Evolutionary conservation across 2,113 vertebrate genomes (phyloP).

Genomic region (Clarias magur): DNA sequence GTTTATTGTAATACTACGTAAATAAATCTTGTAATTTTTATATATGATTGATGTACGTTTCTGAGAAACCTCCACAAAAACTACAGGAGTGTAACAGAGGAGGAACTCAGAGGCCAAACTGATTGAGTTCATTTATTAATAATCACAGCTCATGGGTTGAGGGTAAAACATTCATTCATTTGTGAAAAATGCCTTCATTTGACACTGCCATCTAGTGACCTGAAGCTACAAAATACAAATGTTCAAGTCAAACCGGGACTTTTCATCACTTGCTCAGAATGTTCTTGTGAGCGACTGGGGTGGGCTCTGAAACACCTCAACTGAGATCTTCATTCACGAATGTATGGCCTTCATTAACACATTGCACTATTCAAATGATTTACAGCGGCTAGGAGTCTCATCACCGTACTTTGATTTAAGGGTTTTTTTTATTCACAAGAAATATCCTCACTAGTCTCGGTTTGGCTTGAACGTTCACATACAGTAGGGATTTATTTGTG

Average conservation of each 20-base stretch:
- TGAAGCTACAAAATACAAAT: background rate
- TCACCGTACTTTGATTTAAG: no score
- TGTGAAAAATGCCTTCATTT: background rate
- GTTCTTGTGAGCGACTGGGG: no score
- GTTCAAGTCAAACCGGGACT: no score
- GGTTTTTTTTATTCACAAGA: no score
- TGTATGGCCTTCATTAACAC: no score
- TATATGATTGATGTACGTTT: background rate
- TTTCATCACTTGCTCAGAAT: no score
- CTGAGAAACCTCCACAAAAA: background rate
- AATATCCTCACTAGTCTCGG: no score
- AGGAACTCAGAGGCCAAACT: background rate
- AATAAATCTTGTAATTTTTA: background rate
- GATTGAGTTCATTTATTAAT: background rate
- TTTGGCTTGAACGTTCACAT: background rate
- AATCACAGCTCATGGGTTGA: background rate
- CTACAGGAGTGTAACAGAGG: background rate
- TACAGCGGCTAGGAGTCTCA: no score
- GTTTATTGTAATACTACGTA: background rate
- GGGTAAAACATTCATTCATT: background rate
- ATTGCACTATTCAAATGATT: no score
- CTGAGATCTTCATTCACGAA: no score
- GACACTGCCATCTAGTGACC: conserved; percentile 18
- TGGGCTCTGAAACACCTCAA: no score
- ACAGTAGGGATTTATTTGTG: background rate